Evolutionary conservation across 2,113 vertebrate species (phyloP).

Genomic region (Paramormyrops kingsleyae): DNA sequence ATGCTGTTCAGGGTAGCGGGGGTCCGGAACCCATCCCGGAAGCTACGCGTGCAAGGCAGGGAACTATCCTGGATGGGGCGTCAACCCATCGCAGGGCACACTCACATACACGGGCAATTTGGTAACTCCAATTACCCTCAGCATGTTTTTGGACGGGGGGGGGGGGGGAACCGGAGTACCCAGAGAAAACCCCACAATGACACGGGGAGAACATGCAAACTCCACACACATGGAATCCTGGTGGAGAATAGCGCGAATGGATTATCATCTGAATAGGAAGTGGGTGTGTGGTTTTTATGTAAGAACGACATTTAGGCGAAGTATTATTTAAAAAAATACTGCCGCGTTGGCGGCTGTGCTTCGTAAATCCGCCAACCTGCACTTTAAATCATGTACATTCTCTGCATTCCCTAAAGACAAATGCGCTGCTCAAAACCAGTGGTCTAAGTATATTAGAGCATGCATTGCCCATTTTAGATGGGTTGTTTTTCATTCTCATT

Average conservation of each 20-base stretch:
- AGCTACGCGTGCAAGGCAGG: no score
- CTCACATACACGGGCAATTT: no score
- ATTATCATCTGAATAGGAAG: neutral
- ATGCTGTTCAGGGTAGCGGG: no score
- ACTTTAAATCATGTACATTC: neutral
- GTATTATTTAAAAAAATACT: neutral
- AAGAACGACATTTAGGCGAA: neutral
- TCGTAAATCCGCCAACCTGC: neutral
- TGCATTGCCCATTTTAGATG: neutral
- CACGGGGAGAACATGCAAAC: no score
- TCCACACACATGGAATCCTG: no score
- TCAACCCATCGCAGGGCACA: no score
- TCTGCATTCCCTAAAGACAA: neutral
- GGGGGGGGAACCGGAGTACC: no score
- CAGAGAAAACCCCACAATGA: no score
- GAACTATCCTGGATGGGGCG: no score
- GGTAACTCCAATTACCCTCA: no score
- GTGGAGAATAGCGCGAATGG: neutral
- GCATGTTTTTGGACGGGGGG: no score
- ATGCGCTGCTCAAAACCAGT: neutral
- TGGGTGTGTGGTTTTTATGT: neutral
- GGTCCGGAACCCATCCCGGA: no score
- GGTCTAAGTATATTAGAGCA: neutral
- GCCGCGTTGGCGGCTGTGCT: neutral
- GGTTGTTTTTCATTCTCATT: neutral